A percentile compares a stretch with the other conserved stretches of the same genome.
phyloP scores from a whole-genome alignment of 2,113 vertebrate genomes.

The Chitala chitala region DNA sequence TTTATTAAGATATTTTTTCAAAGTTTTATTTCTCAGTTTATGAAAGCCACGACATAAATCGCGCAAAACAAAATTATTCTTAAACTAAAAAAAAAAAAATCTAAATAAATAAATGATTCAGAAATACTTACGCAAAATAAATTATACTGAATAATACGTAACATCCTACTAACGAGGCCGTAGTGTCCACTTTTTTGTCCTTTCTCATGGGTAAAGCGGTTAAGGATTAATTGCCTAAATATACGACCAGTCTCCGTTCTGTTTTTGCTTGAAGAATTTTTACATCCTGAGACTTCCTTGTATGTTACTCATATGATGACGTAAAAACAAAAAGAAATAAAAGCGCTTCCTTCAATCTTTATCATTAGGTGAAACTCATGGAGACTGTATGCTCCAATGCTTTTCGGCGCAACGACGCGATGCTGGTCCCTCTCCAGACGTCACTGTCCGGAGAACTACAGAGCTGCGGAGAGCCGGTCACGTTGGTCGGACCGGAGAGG shows the following conservation, averaged over 20 bases:
- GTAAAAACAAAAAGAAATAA: slow-evolving; percentile 2
- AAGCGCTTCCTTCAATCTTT: slow-evolving; percentile 3
- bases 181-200: background rate
- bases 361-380: slow-evolving; percentile 94
- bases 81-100: slow-evolving; percentile 7
- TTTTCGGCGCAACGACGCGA: slow-evolving; percentile 93
- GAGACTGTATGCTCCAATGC: slow-evolving; percentile 98
- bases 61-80: background rate
- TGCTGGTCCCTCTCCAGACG: slow-evolving; percentile 98
- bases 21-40: slow-evolving; percentile 1
- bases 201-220: background rate
- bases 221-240: slow-evolving; percentile 16
- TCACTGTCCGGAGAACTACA: slow-evolving; percentile 97
- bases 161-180: slow-evolving; percentile 13
- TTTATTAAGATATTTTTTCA: background rate
- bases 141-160: slow-evolving; percentile 14
- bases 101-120: slow-evolving; percentile 38
- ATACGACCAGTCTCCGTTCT: slow-evolving; percentile 23
- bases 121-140: slow-evolving; percentile 30
- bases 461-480: slow-evolving; percentile 90
- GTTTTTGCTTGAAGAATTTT: slow-evolving; percentile 43
- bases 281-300: slow-evolving; percentile 68
- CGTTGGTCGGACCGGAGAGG: slow-evolving; percentile 86
- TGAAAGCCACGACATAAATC: background rate
- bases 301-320: slow-evolving; percentile 29